Evolutionary conservation across 2,797 vertebrate species (phyloP), one percentile per base, ranked within the genome.

Genomic region (Miichthys miiuy): DNA sequence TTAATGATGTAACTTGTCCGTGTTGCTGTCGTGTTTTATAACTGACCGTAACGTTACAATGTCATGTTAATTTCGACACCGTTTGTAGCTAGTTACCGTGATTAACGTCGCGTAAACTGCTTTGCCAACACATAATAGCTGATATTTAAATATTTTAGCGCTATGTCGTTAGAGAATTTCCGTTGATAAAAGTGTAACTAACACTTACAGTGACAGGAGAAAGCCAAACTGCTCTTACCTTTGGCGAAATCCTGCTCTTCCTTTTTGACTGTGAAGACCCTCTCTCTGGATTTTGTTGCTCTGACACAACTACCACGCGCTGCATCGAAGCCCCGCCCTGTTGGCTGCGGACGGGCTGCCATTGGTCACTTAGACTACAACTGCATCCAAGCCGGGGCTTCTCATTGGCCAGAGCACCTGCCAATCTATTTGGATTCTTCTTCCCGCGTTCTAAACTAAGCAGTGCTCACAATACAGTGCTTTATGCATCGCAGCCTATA

Each of bases 221-320:
- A 65, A 67, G 48, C 9, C 6, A 1, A 64, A 66, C 46, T 2
- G 5, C 14, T 25, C 88, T 65, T 93, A 94, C 93, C 93, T 91
- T 88, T 71, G 41, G 41, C 61, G 62, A 70, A 81, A 71, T 50
- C 56, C 56, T 76, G 20, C 76, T 77, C 80, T 80, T 83, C 77
- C 75, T 77, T 55, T 47, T 16, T 4, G 30, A 68, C 79, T 74
- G 78, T 72, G 81, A 84, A 70, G 73, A 88, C 57, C 82, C 72
- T 88, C 77, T 85, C 34, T 44, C 87, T 81, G 72, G 75, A 77
- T 93, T 92, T 67, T 94, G 88, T 88, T 89, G 88, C 93, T 91
- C 85, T 89, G 79, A 77, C 84, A 87, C 85, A 81, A 83, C 88
- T 76, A 92, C 90, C 94, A 93, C 89, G 92, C 92, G 90, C 83